Base-by-base conservation (phyloP, 2,113 vertebrate genomes). In the Pontoporia blainvillei region DNA sequence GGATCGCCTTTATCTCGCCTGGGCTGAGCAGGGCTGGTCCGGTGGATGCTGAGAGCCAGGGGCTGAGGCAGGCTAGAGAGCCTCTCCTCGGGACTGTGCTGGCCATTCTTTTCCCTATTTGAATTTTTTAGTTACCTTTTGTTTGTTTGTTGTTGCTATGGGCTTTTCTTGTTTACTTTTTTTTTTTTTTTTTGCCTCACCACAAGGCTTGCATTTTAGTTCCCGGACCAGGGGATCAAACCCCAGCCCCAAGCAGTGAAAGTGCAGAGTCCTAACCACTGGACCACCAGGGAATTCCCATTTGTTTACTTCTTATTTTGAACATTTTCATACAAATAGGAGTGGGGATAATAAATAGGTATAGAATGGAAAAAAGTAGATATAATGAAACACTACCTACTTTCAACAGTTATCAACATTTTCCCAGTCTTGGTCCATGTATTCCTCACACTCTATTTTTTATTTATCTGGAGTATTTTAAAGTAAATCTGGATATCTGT, bases 1-100 rank as follows among this genome's bases (percentile, higher is more conserved):
- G 1, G 7, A n/a, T 21, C 0, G 1, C 41, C 78, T 41, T 44
- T 17, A 31, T 44, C 5, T 18, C 6, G 3, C 6, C 6, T 14
- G 29, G 59, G 18, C 6, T 6, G 27, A 41, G 81, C 39, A 23
- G 41, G 41, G 41, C 17, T 46, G 81, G 44, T 59, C 25, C 6
- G 6, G 29, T 0, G 1, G 59, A 34, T 4, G 6, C 10, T 7
- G 11, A 4, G n/a, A 34, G 59, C 39, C 44, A 78, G 87, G 87
- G 17, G 39, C 44, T 14, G 44, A 11, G 73, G 57, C 15, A 29
- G 41, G 34, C 1, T 0, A 18, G 27, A 61, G 36, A 41, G 31
- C n/a, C 0, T 54, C n/a, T 3, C 23, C 3, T 27, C 2, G 23
- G 46, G 36, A 69, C 41, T 46, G 54, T 34, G 31, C 5, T 44